Conservation (phyloP, 2,113 vertebrate species). For the Pogona vitticeps region DNA sequence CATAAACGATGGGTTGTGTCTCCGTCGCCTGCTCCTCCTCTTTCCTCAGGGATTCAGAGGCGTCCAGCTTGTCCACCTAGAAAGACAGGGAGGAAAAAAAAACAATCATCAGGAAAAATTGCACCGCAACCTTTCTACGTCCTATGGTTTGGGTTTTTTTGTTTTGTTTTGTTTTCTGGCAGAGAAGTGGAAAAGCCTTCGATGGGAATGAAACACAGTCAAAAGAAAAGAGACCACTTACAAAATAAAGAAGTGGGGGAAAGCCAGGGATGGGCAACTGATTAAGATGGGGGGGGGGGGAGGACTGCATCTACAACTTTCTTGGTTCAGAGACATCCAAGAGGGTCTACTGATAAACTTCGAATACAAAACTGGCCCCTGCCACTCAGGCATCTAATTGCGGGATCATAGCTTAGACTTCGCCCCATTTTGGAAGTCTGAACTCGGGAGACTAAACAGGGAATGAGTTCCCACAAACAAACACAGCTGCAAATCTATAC, state of each 20-base stretch:
- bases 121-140: background rate
- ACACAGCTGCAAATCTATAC: no score
- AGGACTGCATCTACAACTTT: background rate
- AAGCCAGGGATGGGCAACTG: background rate
- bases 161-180: constrained; percentile 66
- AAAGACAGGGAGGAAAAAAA: constrained; percentile 67
- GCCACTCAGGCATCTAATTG: background rate
- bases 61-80: constrained; percentile 98
- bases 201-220: constrained; percentile 73
- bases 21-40: constrained; percentile 98
- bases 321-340: constrained; percentile 56
- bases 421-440: background rate
- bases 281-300: no score
- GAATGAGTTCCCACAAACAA: background rate
- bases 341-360: constrained; percentile 63
- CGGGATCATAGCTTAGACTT: background rate
- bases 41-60: constrained; percentile 97
- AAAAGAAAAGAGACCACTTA: constrained; percentile 72
- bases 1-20: constrained; percentile 98
- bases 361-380: constrained; percentile 55
- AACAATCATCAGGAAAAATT: constrained; percentile 25
- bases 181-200: constrained; percentile 89
- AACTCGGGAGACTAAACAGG: background rate
- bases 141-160: background rate
- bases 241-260: constrained; percentile 54